phyloP scores from a whole-genome alignment of 37 sponge, comb jelly and placozoan species.

The Bolinopsis microptera region DNA sequence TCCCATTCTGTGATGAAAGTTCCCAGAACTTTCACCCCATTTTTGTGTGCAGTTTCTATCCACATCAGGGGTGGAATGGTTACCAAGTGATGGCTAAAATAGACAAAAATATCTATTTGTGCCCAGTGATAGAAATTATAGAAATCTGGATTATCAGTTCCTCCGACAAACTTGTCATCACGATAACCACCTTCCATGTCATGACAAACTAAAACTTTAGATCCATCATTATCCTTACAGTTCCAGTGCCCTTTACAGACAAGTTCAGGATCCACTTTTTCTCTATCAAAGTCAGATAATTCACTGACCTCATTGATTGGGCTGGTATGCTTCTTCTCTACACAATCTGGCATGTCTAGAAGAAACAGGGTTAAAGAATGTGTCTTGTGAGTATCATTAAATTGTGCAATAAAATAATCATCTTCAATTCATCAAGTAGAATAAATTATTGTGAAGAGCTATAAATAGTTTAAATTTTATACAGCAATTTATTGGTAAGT shows the following conservation, averaged over 20 bases:
- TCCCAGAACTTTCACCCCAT: conserved; percentile 81
- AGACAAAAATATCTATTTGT: conserved; percentile 83
- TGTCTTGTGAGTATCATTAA: too few species aligned
- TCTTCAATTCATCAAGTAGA: too few species aligned
- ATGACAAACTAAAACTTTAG: conserved; percentile 79
- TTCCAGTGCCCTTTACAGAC: not conserved
- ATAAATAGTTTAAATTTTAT: too few species aligned
- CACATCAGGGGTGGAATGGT: conserved; percentile 92
- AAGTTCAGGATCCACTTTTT: not conserved
- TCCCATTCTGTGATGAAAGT: conserved; percentile 96
- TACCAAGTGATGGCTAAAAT: conserved; percentile 95
- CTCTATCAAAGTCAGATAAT: not conserved
- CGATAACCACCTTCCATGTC: conserved; percentile 98
- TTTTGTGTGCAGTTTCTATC: conserved; percentile 89
- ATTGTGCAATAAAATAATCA: too few species aligned
- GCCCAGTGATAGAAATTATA: conserved; percentile 94
- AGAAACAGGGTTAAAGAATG: too few species aligned
- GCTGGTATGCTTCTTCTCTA: not conserved
- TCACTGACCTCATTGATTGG: conserved; percentile 24
- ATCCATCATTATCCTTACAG: not conserved
- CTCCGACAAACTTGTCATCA: conserved; percentile 80
- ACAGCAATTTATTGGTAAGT: too few species aligned
- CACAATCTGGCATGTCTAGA: not conserved
- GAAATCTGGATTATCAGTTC: conserved; percentile 68
- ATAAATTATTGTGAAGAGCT: too few species aligned